Base-by-base conservation (phyloP, 2,888 invertebrate species). In the Pristionchus exspectatus region DNA sequence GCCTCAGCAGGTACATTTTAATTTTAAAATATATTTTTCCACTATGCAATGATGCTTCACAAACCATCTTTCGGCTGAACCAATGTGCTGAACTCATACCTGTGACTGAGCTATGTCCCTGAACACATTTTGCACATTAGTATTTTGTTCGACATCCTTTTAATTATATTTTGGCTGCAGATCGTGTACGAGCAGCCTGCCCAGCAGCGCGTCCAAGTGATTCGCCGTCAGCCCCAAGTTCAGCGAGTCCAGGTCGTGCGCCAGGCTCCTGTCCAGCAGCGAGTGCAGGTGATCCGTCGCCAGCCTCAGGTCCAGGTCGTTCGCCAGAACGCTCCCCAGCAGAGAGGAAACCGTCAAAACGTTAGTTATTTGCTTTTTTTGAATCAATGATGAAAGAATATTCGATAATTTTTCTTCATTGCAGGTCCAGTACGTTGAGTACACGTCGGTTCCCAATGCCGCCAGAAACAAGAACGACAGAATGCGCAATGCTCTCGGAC, bases 371-470 rank as follows among this genome's bases (percentile, higher is more conserved):
- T 81, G n/a, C 0, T 21, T 4, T 38, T 18, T 44, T 59, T 16
- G n/a, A 4, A 18, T 9, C 27, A 27, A 7, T 5, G 14, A 86
- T 21, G 21, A 56, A 54, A 18, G 54, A 83, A 44, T 59, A 27
- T 1, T 74, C 30, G 38, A 38, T 69, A 33, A n/a, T 14, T 50
- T 44, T 2, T 33, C 30, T 50, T 50, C 44, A 0, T 74, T 74
- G 33, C 81, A 88, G 87, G 87, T 88, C 16, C 87, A 88, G 56
- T 88, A 88, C 87, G 83, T 89, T 33, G 89, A 89, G 66, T 89
- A 83, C 66, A 44, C 66, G n/a, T 18, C 50, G 4, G 59, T 5
- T n/a, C 72, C 54, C 33, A 30, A 56, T 24, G 74, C 87, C 24
- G 33, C 24, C n/a, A 74, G 72, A 33, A 59, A 27, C 33, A 89